Evolutionary conservation across 2,113 vertebrate genomes (phyloP), one percentile per base, ranked within the genome.

Genomic region (Thryonomys swinderianus): DNA sequence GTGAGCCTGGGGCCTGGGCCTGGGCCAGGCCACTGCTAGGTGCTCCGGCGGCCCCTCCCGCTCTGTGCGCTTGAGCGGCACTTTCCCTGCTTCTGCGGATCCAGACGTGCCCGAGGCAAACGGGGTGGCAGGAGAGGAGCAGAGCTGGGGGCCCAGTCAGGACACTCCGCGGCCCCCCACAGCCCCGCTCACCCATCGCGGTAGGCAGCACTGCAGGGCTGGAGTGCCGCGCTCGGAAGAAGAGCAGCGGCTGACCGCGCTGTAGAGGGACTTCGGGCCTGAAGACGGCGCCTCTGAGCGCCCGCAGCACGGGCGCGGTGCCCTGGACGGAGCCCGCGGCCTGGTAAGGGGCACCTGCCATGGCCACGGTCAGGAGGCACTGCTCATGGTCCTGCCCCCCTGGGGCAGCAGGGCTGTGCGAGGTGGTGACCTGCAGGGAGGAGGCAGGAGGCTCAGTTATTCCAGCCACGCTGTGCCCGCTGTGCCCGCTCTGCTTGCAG

Each of bases 211-310:
- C 90, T 34, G 97, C 98, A 74, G 98, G 93, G 55, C 96, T 95
- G 0, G 96, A 96, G 2, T 97, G 85, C 48, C 96, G 95, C 45
- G 98, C 98, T 96, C 98, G 99, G 97, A 99, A 99, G 97, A 99
- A 95, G 14, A 99, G 98, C 96, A 99, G 37, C 9, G 99, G 98
- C 80, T 99, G 99, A 0, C 96, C 95, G 14, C 55, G 48, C 53
- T 42, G 86, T 45, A 99, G 98, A 0, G 99, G 98, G 67, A 99
- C 98, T 0, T 98, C 98, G 25, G 99, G 99, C 88, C 98, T 97
- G 98, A 99, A 99, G 93, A 97, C 91, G 42, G 99, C 98, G 76
- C 98, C 98, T 0, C 97, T 98, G 96, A 99, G 98, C 51, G 98
- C 97, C 96, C 96, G 88, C 83, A 99, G 98, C 83, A 99, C 98